Evolutionary conservation across 2,113 vertebrate genomes (phyloP).

Genomic region (Datnioides undecimradiatus): DNA sequence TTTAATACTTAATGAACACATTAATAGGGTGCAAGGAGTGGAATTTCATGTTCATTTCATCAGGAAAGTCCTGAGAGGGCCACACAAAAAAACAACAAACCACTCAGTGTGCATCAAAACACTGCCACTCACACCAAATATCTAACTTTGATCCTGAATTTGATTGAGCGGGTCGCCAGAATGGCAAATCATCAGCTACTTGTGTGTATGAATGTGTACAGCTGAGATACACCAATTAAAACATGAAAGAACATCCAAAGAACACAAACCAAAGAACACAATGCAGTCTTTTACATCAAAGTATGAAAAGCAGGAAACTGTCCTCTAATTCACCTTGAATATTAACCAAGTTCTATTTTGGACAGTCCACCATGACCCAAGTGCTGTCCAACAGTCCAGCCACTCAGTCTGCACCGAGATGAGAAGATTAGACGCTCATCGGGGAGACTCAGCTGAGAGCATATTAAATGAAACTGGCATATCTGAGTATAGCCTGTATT

Average conservation of each 20-base stretch:
- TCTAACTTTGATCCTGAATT: constrained; percentile 1
- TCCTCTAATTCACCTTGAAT: constrained; percentile 45
- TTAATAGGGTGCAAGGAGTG: constrained; percentile 13
- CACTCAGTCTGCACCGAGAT: constrained; percentile 55
- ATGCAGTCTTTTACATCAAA: background rate
- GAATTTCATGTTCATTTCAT: constrained; percentile 58
- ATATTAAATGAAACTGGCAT: constrained; percentile 74
- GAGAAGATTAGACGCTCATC: constrained; percentile 58
- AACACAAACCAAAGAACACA: background rate
- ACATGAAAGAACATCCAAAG: background rate
- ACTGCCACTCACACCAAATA: background rate
- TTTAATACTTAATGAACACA: constrained; percentile 43
- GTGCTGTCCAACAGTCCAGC: constrained; percentile 29
- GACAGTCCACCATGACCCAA: constrained; percentile 20
- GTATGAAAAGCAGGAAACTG: constrained; percentile 26
- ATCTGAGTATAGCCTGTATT: constrained; percentile 58
- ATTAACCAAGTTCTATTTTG: constrained; percentile 41
- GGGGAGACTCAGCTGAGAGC: constrained; percentile 64
- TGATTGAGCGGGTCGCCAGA: background rate
- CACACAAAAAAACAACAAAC: background rate
- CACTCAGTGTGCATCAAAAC: background rate
- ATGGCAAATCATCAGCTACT: background rate
- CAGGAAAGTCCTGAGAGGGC: constrained; percentile 14
- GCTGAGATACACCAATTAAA: background rate
- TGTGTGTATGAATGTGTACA: background rate